phyloP scores from a whole-genome alignment of 1,140 invertebrate genomes.

The Trichoplusia ni region DNA sequence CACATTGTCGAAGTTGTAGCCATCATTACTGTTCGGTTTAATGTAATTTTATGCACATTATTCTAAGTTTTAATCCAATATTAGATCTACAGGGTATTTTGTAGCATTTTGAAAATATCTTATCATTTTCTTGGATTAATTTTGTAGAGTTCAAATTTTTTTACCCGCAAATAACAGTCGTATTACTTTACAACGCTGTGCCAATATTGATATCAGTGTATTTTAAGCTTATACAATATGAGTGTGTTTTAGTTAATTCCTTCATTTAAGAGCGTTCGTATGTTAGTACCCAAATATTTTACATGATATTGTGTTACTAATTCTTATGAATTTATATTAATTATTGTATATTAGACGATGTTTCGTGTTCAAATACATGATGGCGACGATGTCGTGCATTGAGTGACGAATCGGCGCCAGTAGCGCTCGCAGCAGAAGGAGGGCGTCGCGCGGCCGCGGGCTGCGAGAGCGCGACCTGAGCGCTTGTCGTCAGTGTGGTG shows the following conservation, averaged over 20 bases:
- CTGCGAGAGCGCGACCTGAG: not conserved
- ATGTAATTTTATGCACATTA: slow-evolving; percentile 17
- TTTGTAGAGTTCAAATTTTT: slow-evolving; percentile 15
- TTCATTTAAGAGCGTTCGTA: slow-evolving; percentile 44
- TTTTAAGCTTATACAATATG: slow-evolving; percentile 28
- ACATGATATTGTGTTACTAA: slow-evolving; percentile 70
- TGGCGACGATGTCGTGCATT: slow-evolving; percentile 24
- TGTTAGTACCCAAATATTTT: slow-evolving; percentile 54
- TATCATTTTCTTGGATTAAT: not conserved
- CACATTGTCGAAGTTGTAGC: slow-evolving; percentile 7
- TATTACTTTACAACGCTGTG: slow-evolving; percentile 31
- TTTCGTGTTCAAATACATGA: slow-evolving; percentile 43
- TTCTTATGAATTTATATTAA: slow-evolving; percentile 50
- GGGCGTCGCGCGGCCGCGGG: slow-evolving; percentile 1
- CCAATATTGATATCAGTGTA: slow-evolving; percentile 30
- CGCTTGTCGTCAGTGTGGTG: slow-evolving; percentile 34
- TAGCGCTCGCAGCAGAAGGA: slow-evolving; percentile 1
- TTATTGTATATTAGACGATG: slow-evolving; percentile 43
- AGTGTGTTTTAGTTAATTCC: slow-evolving; percentile 32
- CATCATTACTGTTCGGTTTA: slow-evolving; percentile 15
- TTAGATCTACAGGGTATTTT: slow-evolving; percentile 30
- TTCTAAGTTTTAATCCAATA: slow-evolving; percentile 21
- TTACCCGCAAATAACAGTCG: not conserved
- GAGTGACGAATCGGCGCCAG: slow-evolving; percentile 5
- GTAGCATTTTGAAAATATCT: slow-evolving; percentile 26